Evolutionary conservation across 2,797 vertebrate genomes (phyloP).

Genomic region (Australoheros facetus): DNA sequence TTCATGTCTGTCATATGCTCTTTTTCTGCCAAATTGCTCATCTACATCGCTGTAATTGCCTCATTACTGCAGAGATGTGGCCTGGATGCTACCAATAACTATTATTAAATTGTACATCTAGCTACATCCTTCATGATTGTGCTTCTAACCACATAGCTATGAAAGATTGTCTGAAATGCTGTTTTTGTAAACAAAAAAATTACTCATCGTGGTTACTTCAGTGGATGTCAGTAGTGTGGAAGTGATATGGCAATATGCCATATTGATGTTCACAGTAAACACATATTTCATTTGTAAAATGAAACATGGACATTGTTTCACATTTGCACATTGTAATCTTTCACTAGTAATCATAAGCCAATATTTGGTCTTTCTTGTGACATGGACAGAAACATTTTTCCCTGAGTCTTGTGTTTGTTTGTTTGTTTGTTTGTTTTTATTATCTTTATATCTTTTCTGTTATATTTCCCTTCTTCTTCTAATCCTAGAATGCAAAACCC

Average conservation of each 20-base stretch:
- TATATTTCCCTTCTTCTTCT: background rate
- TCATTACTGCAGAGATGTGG: background rate
- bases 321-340: background rate
- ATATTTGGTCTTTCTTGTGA: background rate
- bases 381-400: background rate
- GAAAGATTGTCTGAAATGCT: background rate
- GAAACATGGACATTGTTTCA: background rate
- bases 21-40: background rate
- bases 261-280: background rate
- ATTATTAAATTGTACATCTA: background rate
- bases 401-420: background rate
- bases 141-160: background rate
- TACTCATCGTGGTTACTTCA: background rate
- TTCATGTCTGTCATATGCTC: background rate
- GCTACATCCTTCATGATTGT: background rate
- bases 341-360: background rate
- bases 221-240: background rate
- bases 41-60: background rate
- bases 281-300: background rate
- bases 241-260: background rate
- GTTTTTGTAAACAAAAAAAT: background rate
- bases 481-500: background rate
- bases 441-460: background rate
- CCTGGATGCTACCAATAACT: background rate
- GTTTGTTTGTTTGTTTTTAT: background rate